Conservation (phyloP, 2,888 invertebrate genomes). For the Catocala sponsa region DNA sequence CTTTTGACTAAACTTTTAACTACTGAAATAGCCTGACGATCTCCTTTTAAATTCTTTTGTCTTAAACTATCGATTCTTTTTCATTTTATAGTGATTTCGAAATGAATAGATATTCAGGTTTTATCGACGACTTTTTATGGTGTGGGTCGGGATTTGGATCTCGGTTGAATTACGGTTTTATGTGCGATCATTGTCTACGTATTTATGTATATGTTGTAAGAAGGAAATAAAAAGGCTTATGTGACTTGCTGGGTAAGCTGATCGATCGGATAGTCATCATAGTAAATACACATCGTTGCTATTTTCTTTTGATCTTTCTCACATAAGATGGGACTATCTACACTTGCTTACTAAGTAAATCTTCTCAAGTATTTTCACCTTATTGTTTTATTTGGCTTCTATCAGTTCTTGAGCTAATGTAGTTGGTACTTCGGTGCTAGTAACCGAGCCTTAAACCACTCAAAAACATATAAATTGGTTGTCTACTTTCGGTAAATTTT, state of each 20-base stretch:
- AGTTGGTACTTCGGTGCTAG: no score
- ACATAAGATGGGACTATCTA: background rate
- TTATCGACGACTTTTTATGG: conserved; percentile 46
- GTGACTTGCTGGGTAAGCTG: conserved; percentile 29
- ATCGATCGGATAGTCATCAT: conserved; percentile 9
- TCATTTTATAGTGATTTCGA: conserved; percentile 50
- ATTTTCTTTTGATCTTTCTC: conserved; percentile 1
- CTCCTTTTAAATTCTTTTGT: conserved; percentile 44
- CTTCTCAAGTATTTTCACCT: background rate
- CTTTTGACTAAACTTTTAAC: conserved; percentile 19
- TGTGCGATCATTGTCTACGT: conserved; percentile 49
- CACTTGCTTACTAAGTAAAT: background rate
- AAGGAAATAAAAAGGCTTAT: conserved; percentile 45
- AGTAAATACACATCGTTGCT: background rate
- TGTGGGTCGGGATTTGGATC: conserved; percentile 45
- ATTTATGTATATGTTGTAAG: conserved; percentile 45
- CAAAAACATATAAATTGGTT: no score
- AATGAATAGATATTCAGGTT: conserved; percentile 51
- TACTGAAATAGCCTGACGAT: conserved; percentile 8
- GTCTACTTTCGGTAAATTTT: no score
- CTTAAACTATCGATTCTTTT: conserved; percentile 50
- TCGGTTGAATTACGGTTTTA: conserved; percentile 48
- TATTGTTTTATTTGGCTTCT: no score
- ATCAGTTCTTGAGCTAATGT: no score
- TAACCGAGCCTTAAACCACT: no score